phyloP scores from a whole-genome alignment of 1,140 invertebrate genomes.

The Triops longicaudatus region DNA sequence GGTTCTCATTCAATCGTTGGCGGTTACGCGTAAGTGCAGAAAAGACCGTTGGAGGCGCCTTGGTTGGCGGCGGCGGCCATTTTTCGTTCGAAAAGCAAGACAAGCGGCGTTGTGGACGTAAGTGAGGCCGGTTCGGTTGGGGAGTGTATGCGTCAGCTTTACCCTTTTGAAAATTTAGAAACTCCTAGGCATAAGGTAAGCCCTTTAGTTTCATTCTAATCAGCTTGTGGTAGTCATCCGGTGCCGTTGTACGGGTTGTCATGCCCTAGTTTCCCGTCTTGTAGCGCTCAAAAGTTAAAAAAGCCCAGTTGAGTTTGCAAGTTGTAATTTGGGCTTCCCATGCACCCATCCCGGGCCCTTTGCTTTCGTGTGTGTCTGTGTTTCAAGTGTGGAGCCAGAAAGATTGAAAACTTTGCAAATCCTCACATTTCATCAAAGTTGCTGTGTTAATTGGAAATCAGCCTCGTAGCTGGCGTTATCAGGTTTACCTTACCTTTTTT shows the following conservation, averaged over 20 bases:
- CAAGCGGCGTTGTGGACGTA: conserved; percentile 13
- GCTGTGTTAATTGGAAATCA: too few relatives aligned
- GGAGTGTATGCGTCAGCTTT: conserved; percentile 14
- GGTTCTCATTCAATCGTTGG: not conserved
- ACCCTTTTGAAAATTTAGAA: conserved; percentile 6
- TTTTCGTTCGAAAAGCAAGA: conserved; percentile 11
- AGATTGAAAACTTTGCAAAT: not conserved
- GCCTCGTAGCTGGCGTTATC: too few relatives aligned
- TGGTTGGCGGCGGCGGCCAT: conserved; percentile 8
- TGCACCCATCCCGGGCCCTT: not conserved
- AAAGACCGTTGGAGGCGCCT: not conserved
- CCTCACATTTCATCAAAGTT: too few relatives aligned
- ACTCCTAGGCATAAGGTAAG: conserved; percentile 13
- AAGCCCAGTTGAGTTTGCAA: not conserved
- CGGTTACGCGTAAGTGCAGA: conserved; percentile 10
- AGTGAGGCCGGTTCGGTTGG: not conserved
- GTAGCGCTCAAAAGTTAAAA: not conserved
- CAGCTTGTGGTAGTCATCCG: not conserved
- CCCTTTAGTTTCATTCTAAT: not conserved
- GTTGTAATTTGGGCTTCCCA: not conserved
- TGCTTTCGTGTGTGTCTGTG: conserved; percentile 1
- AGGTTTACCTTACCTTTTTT: not conserved
- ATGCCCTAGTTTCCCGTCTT: not conserved
- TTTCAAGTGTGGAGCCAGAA: not conserved
- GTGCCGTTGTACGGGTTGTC: not conserved